Evolutionary conservation across 1,140 invertebrate species (phyloP), one percentile per base, ranked within the genome.

Genomic region (Phocides pigmalion): DNA sequence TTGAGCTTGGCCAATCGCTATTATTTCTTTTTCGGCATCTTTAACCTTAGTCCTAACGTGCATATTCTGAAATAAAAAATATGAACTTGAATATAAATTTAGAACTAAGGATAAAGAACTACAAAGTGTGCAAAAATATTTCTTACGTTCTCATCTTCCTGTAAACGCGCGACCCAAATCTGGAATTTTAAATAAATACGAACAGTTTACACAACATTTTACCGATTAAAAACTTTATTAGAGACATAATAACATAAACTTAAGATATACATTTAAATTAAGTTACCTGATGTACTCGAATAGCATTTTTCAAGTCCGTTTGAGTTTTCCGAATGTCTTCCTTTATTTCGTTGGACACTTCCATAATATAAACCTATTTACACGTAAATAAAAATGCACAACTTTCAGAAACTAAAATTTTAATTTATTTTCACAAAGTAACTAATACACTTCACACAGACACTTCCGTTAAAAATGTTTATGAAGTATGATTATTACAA

Each of bases 221-320:
- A 46, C 17, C 51, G 11, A 25, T 59, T 59, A 20, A 22, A 22
- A 51, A 58, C 32, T 42, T 4, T 41, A 41, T 46, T 11, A 58
- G 62, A 61, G 61, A 68, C 46, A 65, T 66, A 56, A 9, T 56
- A 68, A 58, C 15, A 73, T 50, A 14, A 62, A 2, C 17, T 3
- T 46, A 0, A 22, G 16, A 20, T 49, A 3, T 49, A 32, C 1
- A 49, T 62, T 70, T 39, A 49, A 66, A 39, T 68, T 62, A 11
- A 88, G 87, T 93, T 90, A 94, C 94, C 93, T 95, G 94, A 92
- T 95, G 94, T 89, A 94, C 89, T 76, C 92, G 87, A 81, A 95
- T 95, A 65, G 94, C 94, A 83, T 93, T 93, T 93, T 93, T 94
- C 81, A 95, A 89, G 71, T 94, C 93, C 65, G 89, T 92, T 87